Evolutionary conservation across 1,140 invertebrate genomes (phyloP).

Genomic region (Araneus ventricosus): DNA sequence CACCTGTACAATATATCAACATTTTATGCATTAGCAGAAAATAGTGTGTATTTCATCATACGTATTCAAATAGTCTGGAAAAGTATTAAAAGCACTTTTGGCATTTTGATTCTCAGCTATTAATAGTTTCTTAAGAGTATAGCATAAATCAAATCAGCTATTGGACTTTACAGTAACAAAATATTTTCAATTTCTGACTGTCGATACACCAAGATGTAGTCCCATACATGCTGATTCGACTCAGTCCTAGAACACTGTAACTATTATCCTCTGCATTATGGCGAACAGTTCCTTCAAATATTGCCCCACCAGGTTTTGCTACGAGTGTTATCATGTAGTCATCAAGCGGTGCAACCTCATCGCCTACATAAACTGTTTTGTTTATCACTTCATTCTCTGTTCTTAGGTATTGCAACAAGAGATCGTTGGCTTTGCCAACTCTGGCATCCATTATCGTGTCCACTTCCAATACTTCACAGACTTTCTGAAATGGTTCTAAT

Average conservation of each 20-base stretch:
- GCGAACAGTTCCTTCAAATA: slow-evolving; percentile 21
- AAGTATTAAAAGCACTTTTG: too few relatives aligned
- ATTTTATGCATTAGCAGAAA: too few relatives aligned
- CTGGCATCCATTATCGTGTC: not conserved
- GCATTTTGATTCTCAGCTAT: too few relatives aligned
- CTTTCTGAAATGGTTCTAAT: not conserved
- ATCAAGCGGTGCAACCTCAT: not conserved
- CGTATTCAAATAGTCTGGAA: too few relatives aligned
- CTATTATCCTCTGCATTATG: not conserved
- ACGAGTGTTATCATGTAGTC: not conserved
- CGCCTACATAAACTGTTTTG: not conserved
- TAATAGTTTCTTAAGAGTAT: too few relatives aligned
- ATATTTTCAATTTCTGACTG: not conserved
- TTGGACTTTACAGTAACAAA: slow-evolving; percentile 21
- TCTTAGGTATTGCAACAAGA: not conserved
- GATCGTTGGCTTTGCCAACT: not conserved
- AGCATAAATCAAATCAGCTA: too few relatives aligned
- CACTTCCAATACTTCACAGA: not conserved
- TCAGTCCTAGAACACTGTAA: not conserved
- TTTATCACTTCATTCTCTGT: not conserved
- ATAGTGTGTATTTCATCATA: too few relatives aligned
- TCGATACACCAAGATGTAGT: slow-evolving; percentile 12
- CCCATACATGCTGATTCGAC: slow-evolving; percentile 12
- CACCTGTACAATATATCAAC: too few relatives aligned
- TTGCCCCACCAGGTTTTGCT: not conserved